Conservation (phyloP, 2,888 invertebrate genomes). For the Cantharis lateralis region DNA sequence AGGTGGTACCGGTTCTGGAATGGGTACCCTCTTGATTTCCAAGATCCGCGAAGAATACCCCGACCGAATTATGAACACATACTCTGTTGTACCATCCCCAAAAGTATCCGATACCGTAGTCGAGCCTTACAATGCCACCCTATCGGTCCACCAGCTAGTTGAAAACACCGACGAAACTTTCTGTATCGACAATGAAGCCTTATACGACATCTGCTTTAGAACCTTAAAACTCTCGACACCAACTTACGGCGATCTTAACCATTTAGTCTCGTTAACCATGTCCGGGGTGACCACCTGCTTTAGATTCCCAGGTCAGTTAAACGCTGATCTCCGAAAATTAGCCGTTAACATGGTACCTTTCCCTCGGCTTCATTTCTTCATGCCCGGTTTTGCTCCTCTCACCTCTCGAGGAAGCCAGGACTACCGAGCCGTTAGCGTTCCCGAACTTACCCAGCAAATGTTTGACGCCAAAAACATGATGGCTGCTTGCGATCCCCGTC, state of each 20-base stretch:
- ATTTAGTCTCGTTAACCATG: conserved; percentile 86
- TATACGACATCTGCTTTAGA: conserved; percentile 90
- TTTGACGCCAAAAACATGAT: conserved; percentile 80
- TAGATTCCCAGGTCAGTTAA: conserved; percentile 89
- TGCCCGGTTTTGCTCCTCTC: conserved; percentile 93
- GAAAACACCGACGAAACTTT: conserved; percentile 90
- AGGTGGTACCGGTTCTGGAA: conserved; percentile 95
- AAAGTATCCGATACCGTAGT: conserved; percentile 90
- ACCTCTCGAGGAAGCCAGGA: conserved; percentile 80
- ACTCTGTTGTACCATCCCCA: conserved; percentile 87
- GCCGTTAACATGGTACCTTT: conserved; percentile 98
- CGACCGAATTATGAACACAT: conserved; percentile 98
- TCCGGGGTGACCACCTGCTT: conserved; percentile 89
- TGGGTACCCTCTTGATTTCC: conserved; percentile 92
- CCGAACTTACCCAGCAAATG: conserved; percentile 80
- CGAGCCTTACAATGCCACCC: conserved; percentile 88
- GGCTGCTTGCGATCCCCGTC: conserved; percentile 75
- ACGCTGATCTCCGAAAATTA: conserved; percentile 87
- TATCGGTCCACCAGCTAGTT: conserved; percentile 86
- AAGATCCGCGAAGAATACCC: conserved; percentile 98
- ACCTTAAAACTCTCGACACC: conserved; percentile 86
- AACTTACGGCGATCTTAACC: conserved; percentile 91
- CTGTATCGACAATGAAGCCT: conserved; percentile 90
- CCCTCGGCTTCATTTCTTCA: conserved; percentile 93
- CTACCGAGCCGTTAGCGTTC: conserved; percentile 71